A percentile compares a stretch with the other conserved stretches of the same genome.
These are phyloP conservation scores for Apis laboriosa DNA, from an alignment of 1,140 invertebrate species.

Conservation along the genomic window DNA sequence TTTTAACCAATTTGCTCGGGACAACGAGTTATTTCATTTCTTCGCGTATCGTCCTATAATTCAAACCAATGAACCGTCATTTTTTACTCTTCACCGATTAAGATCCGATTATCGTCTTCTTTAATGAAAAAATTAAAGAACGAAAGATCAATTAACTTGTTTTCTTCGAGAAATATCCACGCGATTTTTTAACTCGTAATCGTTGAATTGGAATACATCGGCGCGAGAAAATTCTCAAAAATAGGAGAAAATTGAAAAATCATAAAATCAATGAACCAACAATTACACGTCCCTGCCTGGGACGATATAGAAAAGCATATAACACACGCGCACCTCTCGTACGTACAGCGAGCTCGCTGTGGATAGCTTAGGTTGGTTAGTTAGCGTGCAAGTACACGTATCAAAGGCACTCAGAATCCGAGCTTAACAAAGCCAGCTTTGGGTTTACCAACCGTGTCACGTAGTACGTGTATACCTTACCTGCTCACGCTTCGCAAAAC, in stretches of 20 bases:
- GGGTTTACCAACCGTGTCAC: conserved; percentile 81
- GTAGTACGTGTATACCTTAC: conserved; percentile 79
- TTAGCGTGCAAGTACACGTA: conserved; percentile 82
- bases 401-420: conserved; percentile 82
- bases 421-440: conserved; percentile 81
- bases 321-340: conserved; percentile 23
- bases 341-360: conserved; percentile 47
- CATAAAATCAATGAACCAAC: not conserved
- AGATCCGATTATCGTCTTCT: too few relatives aligned
- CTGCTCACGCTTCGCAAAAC: conserved; percentile 76
- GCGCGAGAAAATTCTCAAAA: too few relatives aligned
- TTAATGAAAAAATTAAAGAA: too few relatives aligned
- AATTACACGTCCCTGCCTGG: conserved; percentile 27
- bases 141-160: too few relatives aligned
- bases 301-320: conserved; percentile 16
- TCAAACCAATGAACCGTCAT: not conserved
- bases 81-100: too few relatives aligned
- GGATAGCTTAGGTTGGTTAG: conserved; percentile 81
- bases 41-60: too few relatives aligned
- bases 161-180: too few relatives aligned
- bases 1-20: too few relatives aligned
- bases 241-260: not conserved
- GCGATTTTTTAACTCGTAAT: too few relatives aligned
- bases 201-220: too few relatives aligned
- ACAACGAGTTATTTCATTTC: not conserved